A percentile compares a stretch with the other conserved stretches of the same genome.
Evolutionary conservation across 2,113 vertebrate genomes (phyloP).

Genomic region (Dipodomys spectabilis): DNA sequence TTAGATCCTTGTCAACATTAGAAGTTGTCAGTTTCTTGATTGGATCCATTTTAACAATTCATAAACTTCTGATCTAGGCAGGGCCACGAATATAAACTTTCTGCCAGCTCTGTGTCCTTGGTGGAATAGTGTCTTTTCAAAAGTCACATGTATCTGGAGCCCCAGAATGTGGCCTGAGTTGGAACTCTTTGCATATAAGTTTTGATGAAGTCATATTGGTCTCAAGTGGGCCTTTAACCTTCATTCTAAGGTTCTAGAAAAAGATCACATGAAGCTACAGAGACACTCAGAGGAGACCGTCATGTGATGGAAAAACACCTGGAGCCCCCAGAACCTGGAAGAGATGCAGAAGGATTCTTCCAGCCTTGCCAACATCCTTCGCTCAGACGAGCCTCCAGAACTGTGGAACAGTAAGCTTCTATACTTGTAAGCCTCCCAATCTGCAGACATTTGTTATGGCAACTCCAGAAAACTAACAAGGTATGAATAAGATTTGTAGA

Average conservation of each 20-base stretch:
- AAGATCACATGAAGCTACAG: neutral
- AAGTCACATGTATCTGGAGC: neutral
- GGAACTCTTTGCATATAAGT: neutral
- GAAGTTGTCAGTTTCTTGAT: neutral
- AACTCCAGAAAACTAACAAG: neutral
- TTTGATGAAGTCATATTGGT: neutral
- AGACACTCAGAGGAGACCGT: neutral
- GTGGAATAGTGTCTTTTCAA: neutral
- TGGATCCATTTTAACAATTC: conserved; percentile 18
- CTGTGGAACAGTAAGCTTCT: neutral
- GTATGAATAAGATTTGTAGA: neutral
- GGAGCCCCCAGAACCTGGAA: neutral
- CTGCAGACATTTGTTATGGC: neutral
- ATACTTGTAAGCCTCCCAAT: neutral
- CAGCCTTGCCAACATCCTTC: neutral
- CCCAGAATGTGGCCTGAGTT: neutral
- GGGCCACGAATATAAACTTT: neutral
- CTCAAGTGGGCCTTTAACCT: neutral
- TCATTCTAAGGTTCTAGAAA: neutral
- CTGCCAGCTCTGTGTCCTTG: neutral
- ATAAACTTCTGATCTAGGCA: neutral
- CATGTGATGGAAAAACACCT: neutral
- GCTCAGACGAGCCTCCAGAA: conserved; percentile 1
- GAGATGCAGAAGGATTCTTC: neutral
- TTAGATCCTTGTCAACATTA: neutral